A percentile compares a stretch with the other conserved stretches of the same genome.
Evolutionary conservation across 2,888 invertebrate genomes (phyloP).

Genomic region (Amphiduros pacificus): DNA sequence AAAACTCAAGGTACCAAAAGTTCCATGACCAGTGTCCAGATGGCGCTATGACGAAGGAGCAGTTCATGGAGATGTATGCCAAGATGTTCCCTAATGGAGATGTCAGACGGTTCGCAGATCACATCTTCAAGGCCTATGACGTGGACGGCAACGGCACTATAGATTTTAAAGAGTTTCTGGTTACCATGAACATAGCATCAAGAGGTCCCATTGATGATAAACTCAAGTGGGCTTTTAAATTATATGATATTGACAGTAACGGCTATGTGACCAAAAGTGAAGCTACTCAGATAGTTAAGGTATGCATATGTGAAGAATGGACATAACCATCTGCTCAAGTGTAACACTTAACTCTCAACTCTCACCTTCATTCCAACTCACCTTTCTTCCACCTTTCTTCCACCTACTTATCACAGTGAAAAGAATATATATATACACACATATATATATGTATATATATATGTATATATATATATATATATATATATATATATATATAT

Average conservation of each 20-base stretch:
- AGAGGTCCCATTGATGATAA: conserved; percentile 65
- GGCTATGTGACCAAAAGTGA: conserved; percentile 28
- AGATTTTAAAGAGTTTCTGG: conserved; percentile 28
- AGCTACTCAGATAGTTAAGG: conserved; percentile 28
- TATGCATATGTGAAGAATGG: no score
- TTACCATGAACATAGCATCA: conserved; percentile 28
- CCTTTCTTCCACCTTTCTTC: no score
- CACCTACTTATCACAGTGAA: no score
- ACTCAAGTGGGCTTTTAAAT: conserved; percentile 27
- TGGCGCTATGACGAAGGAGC: conserved; percentile 20
- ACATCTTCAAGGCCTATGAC: conserved; percentile 27
- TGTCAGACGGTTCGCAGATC: conserved; percentile 22
- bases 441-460: no score
- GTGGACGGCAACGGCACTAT: conserved; percentile 26
- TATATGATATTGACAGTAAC: conserved; percentile 30
- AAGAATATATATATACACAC: no score
- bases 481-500: no score
- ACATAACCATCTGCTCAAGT: no score
- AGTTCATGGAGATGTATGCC: conserved; percentile 25
- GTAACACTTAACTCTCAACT: no score
- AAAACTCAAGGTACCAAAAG: conserved; percentile 21
- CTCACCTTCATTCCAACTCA: no score
- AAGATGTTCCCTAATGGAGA: conserved; percentile 27
- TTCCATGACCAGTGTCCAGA: conserved; percentile 23
- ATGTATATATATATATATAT: no score